A percentile compares a stretch with the other conserved stretches of the same genome.
Conservation (phyloP, 2,888 invertebrate species). For the Protodeltote pygarga region DNA sequence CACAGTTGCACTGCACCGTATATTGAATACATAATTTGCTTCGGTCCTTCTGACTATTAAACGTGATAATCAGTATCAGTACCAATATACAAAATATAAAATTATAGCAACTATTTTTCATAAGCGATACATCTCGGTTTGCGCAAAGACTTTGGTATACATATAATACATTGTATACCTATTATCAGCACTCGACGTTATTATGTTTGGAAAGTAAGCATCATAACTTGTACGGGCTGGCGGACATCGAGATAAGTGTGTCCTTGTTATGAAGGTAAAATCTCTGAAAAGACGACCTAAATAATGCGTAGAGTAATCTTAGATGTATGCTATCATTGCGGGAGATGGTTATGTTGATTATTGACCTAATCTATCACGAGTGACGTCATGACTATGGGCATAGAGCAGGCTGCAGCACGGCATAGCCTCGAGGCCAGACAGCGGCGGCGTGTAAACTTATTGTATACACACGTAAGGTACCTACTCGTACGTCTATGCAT, state of each 20-base stretch:
- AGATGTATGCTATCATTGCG: slow-evolving; percentile 46
- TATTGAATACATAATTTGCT: slow-evolving; percentile 18
- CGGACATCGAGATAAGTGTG: slow-evolving; percentile 61
- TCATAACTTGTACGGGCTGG: slow-evolving; percentile 58
- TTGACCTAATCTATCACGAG: slow-evolving; percentile 67
- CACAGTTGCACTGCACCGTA: slow-evolving; percentile 17
- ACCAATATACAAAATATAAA: no score
- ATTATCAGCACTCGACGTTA: slow-evolving; percentile 47
- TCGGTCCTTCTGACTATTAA: no score
- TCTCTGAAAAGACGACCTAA: slow-evolving; percentile 59
- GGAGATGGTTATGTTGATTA: slow-evolving; percentile 56
- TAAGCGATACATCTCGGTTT: slow-evolving; percentile 33
- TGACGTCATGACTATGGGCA: slow-evolving; percentile 68
- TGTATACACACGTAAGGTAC: slow-evolving; percentile 38
- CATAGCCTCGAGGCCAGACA: slow-evolving; percentile 62
- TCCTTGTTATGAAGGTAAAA: slow-evolving; percentile 60
- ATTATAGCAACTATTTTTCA: slow-evolving; percentile 33
- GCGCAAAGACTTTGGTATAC: slow-evolving; percentile 31
- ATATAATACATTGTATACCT: slow-evolving; percentile 24
- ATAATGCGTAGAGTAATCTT: slow-evolving; percentile 51
- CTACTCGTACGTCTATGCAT: slow-evolving; percentile 18
- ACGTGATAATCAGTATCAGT: no score
- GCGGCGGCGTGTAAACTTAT: slow-evolving; percentile 43
- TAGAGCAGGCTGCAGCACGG: slow-evolving; percentile 47
- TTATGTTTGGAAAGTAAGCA: slow-evolving; percentile 67